Evolutionary conservation across 2,113 vertebrate species (phyloP), one percentile per base, ranked within the genome.

Genomic region (Tichodroma muraria): DNA sequence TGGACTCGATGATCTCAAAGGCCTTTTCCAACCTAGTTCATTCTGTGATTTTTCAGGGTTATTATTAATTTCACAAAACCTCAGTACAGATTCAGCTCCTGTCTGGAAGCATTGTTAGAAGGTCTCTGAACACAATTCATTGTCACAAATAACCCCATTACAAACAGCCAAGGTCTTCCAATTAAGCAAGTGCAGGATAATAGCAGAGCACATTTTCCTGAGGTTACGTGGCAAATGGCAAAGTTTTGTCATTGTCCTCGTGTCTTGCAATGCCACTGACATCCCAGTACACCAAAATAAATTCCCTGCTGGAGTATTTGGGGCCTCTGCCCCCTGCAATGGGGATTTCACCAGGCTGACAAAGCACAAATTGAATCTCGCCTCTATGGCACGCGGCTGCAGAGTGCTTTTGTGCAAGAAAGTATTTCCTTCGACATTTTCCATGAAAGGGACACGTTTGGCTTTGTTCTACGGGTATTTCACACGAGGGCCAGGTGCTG

Each of bases 281-380:
- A 54, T 23, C 15, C 14, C 50, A 53, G 23, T 3, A 2, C 45
- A 25, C 50, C 10, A 5, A 87, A 93, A 88, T 57, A 77, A 86
- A 79, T 30, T 44, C 30, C 71, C 50, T 50, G 38, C 8, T 78
- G 73, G 54, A 80, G 56, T 22, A 75, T 57, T 86, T 86, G 37
- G 69, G 70, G 91, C 27, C 52, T n/a, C 70, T 66, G 66, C 5
- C 38, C 49, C 56, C 63, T 25, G 6, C 64, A 40, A n/a, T 11
- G 73, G 65, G 81, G 95, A 94, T 95, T 93, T 77, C 80, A 80
- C 50, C 94, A 45, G 60, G 69, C 72, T 96, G 94, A 80, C 89
- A 91, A 83, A 80, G 64, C 63, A 31, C 15, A 73, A 92, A 40
- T 88, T 17, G 54, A 63, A 30, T 66, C 75, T 95, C 64, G 14